Base-by-base conservation (phyloP, 2,113 vertebrate genomes). In the Pedionomus torquatus region DNA sequence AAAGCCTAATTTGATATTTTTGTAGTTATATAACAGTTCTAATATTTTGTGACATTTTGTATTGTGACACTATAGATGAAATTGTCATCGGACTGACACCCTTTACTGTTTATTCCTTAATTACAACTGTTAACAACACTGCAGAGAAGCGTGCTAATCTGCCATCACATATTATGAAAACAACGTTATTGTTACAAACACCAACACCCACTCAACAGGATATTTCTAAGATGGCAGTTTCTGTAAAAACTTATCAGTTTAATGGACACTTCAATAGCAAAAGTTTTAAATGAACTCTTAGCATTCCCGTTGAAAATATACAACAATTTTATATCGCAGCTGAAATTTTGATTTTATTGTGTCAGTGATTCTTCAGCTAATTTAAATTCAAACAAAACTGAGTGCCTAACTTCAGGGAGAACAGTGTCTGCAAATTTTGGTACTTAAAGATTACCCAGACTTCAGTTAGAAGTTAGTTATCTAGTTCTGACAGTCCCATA, bases 31-130 rank as follows among this genome's bases (percentile, higher is more conserved):
- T 97, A 98, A 98, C 98, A 98, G 98, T 98, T 98, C 97, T 98
- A 98, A 98, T 98, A 98, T 98, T 98, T 98, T 97, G 98, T 98
- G 98, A 98, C 98, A 98, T 98, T 98, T 98, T 98, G 98, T 98
- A 98, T 98, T 98, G 97, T 98, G 98, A 98, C 98, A 98, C 97
- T 97, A 98, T 98, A 97, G 97, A 98, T 98, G 98, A 98, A 98
- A 98, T 98, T 98, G 98, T 98, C 98, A 98, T 98, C 98, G 97
- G 98, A 98, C 98, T 98, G 98, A 98, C 98, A 98, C 98, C 97
- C 96, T 98, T 98, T 97, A 97, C 97, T 98, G 98, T 98, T 98
- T 98, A 98, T 98, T 98, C 96, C 97, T 98, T 98, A 98, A 98
- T 98, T 98, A 98, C 98, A 98, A 98, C 97, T 98, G 98, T 98